Evolutionary conservation across 2,888 invertebrate species (phyloP).

Genomic region (Metacarcinus magister): DNA sequence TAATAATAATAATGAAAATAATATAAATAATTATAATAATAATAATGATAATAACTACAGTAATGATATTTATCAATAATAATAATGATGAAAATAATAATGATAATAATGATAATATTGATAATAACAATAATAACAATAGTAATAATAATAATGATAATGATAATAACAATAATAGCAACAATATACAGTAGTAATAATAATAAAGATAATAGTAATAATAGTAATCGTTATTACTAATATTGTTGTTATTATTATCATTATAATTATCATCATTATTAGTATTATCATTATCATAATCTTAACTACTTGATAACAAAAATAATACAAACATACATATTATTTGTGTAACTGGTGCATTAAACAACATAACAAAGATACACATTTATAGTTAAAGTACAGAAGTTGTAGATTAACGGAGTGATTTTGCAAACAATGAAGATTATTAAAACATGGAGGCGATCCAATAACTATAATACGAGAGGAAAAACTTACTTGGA

Average conservation of each 20-base stretch:
- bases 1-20: not conserved
- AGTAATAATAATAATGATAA: not conserved
- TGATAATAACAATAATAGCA: not conserved
- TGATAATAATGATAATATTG: not conserved
- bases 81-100: not conserved
- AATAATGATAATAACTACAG: not conserved
- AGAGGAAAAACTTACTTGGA: not conserved
- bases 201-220: not conserved
- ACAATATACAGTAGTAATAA: not conserved
- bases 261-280: not conserved
- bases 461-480: not conserved
- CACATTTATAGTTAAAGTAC: not conserved
- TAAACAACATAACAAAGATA: conserved; percentile 31
- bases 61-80: not conserved
- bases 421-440: not conserved
- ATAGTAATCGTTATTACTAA: not conserved
- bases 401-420: not conserved
- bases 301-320: not conserved
- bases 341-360: not conserved
- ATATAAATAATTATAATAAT: not conserved
- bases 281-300: not conserved
- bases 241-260: not conserved
- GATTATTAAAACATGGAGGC: not conserved
- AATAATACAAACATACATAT: not conserved
- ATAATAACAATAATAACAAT: not conserved